Conservation (phyloP, 2,888 invertebrate species). For the Philereme transversata region DNA sequence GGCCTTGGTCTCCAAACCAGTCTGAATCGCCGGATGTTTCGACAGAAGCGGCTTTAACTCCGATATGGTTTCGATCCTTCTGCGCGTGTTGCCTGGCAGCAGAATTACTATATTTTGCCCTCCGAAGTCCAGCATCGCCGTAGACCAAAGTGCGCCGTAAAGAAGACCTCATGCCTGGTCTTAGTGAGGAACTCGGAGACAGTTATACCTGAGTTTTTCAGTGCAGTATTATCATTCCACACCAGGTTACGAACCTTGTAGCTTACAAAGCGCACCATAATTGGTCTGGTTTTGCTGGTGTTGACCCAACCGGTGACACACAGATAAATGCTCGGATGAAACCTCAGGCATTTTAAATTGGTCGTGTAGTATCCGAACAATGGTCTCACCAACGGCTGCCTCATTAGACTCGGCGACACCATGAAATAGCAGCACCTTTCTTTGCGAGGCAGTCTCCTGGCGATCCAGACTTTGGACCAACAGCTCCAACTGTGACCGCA, state of each 20-base stretch:
- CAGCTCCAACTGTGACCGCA: neutral
- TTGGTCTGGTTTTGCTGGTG: neutral
- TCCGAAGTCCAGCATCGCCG: too few relatives aligned
- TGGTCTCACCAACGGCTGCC: neutral
- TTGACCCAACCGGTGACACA: neutral
- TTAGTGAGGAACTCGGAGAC: too few relatives aligned
- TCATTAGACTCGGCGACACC: neutral
- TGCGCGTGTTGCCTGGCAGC: neutral
- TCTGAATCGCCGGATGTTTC: neutral
- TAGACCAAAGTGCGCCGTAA: too few relatives aligned
- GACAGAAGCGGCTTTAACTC: neutral
- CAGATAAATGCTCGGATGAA: neutral
- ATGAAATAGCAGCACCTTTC: too few relatives aligned
- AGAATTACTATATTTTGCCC: too few relatives aligned
- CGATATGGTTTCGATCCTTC: neutral
- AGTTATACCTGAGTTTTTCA: neutral
- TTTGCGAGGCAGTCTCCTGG: too few relatives aligned
- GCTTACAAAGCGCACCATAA: neutral
- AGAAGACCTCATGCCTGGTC: too few relatives aligned
- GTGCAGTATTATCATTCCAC: conserved; percentile 1
- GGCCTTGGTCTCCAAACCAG: neutral
- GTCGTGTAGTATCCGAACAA: neutral
- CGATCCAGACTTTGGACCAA: neutral
- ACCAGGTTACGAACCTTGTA: neutral
- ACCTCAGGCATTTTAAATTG: neutral